A percentile compares a stretch with the other conserved stretches of the same genome.
These are phyloP conservation scores for Upupa epops DNA, from an alignment of 2,113 vertebrate species.

Conservation along the genomic window DNA sequence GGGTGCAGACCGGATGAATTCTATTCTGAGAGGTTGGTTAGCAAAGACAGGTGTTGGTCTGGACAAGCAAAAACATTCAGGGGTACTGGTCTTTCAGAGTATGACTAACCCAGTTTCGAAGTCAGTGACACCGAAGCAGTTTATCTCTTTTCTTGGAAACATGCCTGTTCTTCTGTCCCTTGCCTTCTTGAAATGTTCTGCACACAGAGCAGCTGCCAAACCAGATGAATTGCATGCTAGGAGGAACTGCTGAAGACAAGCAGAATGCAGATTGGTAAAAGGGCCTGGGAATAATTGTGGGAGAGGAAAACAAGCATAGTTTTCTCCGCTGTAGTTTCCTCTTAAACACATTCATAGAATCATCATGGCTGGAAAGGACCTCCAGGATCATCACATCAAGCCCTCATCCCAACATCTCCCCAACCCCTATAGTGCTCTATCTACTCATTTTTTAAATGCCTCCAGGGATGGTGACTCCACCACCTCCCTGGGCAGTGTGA, in stretches of 20 bases:
- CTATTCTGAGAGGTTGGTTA: not conserved
- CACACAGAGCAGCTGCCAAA: constrained; percentile 19
- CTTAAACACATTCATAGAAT: not conserved
- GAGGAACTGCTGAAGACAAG: constrained; percentile 40
- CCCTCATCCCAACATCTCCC: no score
- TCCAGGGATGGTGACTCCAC: no score
- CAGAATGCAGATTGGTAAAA: constrained; percentile 9
- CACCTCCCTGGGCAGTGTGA: no score
- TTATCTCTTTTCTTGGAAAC: constrained; percentile 62
- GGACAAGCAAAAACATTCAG: not conserved
- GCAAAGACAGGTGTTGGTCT: not conserved
- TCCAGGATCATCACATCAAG: no score
- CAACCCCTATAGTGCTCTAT: no score
- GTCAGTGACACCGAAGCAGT: constrained; percentile 35
- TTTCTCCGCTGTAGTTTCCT: not conserved
- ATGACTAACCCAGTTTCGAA: constrained; percentile 26
- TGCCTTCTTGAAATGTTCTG: constrained; percentile 36
- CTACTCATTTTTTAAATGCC: no score
- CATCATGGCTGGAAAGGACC: no score
- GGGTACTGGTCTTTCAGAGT: not conserved
- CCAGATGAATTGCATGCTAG: not conserved
- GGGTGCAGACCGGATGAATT: not conserved
- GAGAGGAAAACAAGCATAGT: not conserved
- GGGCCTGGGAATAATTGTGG: not conserved
- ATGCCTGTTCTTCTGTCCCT: constrained; percentile 27